Base-by-base conservation (phyloP, 2,888 invertebrate species). In the Pachydiplax longipennis region DNA sequence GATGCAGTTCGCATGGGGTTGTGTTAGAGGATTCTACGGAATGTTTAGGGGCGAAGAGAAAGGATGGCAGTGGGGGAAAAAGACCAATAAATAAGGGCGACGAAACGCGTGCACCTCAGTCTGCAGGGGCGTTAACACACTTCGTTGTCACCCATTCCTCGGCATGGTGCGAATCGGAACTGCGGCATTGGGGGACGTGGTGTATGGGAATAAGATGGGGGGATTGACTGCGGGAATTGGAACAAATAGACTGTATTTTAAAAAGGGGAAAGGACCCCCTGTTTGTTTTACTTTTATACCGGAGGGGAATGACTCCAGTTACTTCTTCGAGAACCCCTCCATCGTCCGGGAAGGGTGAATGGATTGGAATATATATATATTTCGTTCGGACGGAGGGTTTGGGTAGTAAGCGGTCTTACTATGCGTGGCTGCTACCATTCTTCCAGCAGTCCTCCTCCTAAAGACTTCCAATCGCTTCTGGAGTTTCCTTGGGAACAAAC, bases 211-310 rank as follows among this genome's bases (percentile, higher is more conserved):
- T 48, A 58, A 58, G 65, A 87, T 61, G 61, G 61, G 53, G 53
- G 87, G 87, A 87, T 87, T 61, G 87, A 87, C 87, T 87, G 65
- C 61, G 61, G 61, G 61, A 61, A 87, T 87, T 87, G 87, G 61
- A 87, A 87, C 87, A 87, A 87, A 87, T 87, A 87, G 87, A 87
- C 87, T 65, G 58, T 13, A 18, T 58, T 87, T 87, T 87, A 87
- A 61, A 61, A 31, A 83, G 53, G 22, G 35, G 58, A 35, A 58
- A 35, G 58, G 35, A n/a, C 61, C 87, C 83, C 65, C 61, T 87
- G 87, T 87, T 87, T 87, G 61, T 87, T 87, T 65, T 61, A 58
- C 37, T 53, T 73, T 73, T 73, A 31, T 73, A 31, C 31, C 13
- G 73, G 61, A 65, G 35, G 6, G 87, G 31, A 48, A 61, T 35